Evolutionary conservation across 53 echinoderm and acorn worm species (phyloP).

Genomic region (Zoroaster sp.): DNA sequence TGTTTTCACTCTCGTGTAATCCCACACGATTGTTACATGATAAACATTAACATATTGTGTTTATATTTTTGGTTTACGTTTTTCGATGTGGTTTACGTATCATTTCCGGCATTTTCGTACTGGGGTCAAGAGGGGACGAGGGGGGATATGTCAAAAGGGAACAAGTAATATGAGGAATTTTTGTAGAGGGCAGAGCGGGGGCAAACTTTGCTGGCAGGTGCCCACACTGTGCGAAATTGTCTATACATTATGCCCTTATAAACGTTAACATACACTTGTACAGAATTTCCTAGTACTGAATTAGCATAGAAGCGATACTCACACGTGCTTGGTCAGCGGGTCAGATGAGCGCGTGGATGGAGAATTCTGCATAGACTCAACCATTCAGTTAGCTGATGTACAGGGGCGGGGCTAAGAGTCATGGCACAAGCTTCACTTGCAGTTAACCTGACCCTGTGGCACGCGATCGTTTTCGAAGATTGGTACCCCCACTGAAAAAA

Average conservation of each 20-base stretch:
- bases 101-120: too few species aligned
- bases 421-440: neutral
- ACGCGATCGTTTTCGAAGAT: slow-evolving; percentile 1
- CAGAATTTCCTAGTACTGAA: neutral
- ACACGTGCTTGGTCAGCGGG: slow-evolving; percentile 2
- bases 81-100: too few species aligned
- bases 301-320: neutral
- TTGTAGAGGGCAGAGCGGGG: too few species aligned
- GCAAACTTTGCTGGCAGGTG: too few species aligned
- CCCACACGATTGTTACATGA: too few species aligned
- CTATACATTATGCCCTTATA: neutral
- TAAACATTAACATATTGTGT: too few species aligned
- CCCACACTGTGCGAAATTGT: too few species aligned
- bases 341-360: neutral
- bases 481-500: neutral
- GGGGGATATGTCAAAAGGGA: too few species aligned
- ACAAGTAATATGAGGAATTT: too few species aligned
- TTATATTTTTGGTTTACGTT: too few species aligned
- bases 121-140: too few species aligned
- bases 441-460: neutral
- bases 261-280: neutral
- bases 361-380: neutral
- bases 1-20: too few species aligned
- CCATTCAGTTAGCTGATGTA: neutral
- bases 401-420: slow-evolving; percentile 5